Percentiles rank a stretch among this genome's conserved stretches.
Conservation (phyloP, 2,113 vertebrate genomes). For the Gadus chalcogrammus region DNA sequence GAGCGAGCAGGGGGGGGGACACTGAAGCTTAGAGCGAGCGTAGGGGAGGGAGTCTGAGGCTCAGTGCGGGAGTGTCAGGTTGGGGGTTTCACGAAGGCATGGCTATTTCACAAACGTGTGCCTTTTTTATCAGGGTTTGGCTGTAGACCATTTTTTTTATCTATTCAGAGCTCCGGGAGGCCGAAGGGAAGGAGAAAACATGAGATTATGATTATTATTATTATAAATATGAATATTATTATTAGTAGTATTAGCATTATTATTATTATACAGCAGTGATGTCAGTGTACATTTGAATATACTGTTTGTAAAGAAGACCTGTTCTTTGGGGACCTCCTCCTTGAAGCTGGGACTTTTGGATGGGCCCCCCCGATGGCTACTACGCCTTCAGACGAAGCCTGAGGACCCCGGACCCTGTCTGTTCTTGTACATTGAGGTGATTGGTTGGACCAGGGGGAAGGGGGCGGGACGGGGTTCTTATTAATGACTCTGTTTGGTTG, state of each 20-base stretch:
- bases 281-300: conserved; percentile 50
- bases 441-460: background rate
- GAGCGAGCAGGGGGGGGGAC: background rate
- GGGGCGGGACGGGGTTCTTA: conserved; percentile 13
- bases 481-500: conserved; percentile 40
- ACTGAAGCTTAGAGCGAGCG: conserved; percentile 6
- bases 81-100: conserved; percentile 26
- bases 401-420: no score
- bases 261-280: no score
- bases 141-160: conserved; percentile 48
- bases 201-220: conserved; percentile 39
- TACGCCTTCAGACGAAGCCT: background rate
- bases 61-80: background rate
- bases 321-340: background rate
- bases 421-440: no score
- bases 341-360: background rate
- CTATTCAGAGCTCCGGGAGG: conserved; percentile 30
- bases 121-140: conserved; percentile 60
- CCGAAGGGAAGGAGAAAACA: conserved; percentile 12
- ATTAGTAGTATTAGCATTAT: no score
- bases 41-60: background rate
- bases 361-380: background rate
- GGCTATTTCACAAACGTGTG: conserved; percentile 63
- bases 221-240: no score
- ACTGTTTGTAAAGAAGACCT: conserved; percentile 35